A percentile compares a stretch with the other conserved stretches of the same genome.
These are phyloP conservation scores for Schizotus pectinicornis DNA, from an alignment of 2,888 invertebrate species.

Conservation along the genomic window DNA sequence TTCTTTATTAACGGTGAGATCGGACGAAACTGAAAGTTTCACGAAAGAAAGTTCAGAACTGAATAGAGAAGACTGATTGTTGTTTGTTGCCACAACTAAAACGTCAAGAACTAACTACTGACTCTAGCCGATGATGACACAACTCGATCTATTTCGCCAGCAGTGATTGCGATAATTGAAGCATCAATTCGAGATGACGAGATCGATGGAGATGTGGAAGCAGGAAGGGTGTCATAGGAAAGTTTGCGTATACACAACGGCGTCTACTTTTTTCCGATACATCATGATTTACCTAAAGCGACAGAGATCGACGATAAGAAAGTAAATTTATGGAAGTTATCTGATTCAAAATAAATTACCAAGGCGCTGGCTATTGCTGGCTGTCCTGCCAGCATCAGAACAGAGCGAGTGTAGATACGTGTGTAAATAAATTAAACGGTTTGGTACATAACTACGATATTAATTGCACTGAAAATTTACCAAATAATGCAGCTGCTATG, in stretches of 20 bases:
- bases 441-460: too few relatives aligned
- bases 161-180: too few relatives aligned
- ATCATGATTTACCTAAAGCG: conserved; percentile 20
- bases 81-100: not conserved
- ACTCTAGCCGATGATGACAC: too few relatives aligned
- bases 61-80: not conserved
- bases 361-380: not conserved
- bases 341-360: conserved; percentile 6
- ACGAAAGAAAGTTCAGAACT: conserved; percentile 2
- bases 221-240: conserved; percentile 10
- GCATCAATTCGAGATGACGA: too few relatives aligned
- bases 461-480: too few relatives aligned
- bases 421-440: too few relatives aligned
- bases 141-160: too few relatives aligned
- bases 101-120: not conserved
- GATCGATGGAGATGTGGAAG: not conserved
- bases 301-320: conserved; percentile 11
- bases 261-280: conserved; percentile 3
- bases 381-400: too few relatives aligned
- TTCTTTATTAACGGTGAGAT: conserved; percentile 8
- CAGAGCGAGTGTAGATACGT: too few relatives aligned
- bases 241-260: not conserved
- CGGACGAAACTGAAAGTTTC: conserved; percentile 10
- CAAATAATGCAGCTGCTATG: too few relatives aligned
- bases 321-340: conserved; percentile 11